A percentile compares a stretch with the other conserved stretches of the same genome.
These are phyloP conservation scores for Poecilia picta DNA, from an alignment of 2,797 vertebrate species.

Conservation along the genomic window DNA sequence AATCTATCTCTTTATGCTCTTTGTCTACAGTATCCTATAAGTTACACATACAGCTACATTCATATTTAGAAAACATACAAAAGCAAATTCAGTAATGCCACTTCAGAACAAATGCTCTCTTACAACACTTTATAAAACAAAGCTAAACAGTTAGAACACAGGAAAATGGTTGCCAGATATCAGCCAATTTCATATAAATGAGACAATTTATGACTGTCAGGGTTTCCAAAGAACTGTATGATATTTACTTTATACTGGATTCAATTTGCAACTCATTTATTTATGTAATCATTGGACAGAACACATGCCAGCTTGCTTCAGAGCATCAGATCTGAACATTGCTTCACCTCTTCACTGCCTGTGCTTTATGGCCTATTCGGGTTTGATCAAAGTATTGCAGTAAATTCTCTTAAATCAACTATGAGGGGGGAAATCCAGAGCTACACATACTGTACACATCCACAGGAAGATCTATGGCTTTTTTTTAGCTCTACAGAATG, in stretches of 20 bases:
- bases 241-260: background rate
- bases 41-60: too few relatives aligned
- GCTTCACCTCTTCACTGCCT: constrained; percentile 30
- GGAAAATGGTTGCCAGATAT: background rate
- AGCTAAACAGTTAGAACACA: background rate
- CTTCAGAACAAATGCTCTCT: background rate
- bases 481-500: background rate
- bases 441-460: background rate
- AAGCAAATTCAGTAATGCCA: background rate
- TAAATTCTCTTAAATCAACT: constrained; percentile 20
- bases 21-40: too few relatives aligned
- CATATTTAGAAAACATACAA: too few relatives aligned
- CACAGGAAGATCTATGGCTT: constrained; percentile 7
- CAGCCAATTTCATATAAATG: background rate
- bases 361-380: constrained; percentile 26
- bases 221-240: background rate
- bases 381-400: constrained; percentile 43
- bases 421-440: background rate
- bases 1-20: too few relatives aligned
- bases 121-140: background rate
- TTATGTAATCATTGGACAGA: background rate
- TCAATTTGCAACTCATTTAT: background rate
- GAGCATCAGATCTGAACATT: constrained; percentile 36
- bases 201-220: background rate
- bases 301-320: constrained; percentile 21